A percentile compares a stretch with the other conserved stretches of the same genome.
These are phyloP conservation scores for Capra hircus DNA, from an alignment of 2,113 vertebrate species.

Conservation along the genomic window DNA sequence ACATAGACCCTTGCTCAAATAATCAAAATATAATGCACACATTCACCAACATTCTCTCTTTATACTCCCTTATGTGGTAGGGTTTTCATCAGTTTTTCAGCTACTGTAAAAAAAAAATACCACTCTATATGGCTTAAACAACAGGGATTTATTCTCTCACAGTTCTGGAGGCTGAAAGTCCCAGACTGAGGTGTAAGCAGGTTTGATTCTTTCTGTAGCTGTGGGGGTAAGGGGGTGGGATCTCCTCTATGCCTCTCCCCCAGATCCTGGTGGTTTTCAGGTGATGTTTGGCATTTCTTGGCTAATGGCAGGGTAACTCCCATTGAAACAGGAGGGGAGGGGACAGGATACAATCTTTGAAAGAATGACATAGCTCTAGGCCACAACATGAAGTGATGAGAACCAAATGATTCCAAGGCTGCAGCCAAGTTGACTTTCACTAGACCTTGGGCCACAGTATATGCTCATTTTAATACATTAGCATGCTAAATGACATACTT, in stretches of 20 bases:
- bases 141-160: not conserved
- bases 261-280: too few relatives aligned
- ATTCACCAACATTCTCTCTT: not conserved
- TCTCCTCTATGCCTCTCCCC: fast-evolving
- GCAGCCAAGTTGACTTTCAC: not conserved
- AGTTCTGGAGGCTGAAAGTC: not conserved
- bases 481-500: not conserved
- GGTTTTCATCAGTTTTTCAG: not conserved
- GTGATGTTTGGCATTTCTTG: fast-evolving
- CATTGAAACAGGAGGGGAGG: not conserved
- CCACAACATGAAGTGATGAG: not conserved
- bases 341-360: not conserved
- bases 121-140: not conserved
- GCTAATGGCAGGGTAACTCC: fast-evolving
- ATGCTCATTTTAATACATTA: not conserved
- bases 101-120: not conserved
- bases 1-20: not conserved
- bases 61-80: not conserved
- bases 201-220: not conserved
- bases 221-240: not conserved
- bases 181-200: fast-evolving
- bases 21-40: fast-evolving
- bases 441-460: not conserved
- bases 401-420: not conserved
- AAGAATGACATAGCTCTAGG: not conserved